Conservation (phyloP, 2,888 invertebrate species). For the Maniola hyperantus region DNA sequence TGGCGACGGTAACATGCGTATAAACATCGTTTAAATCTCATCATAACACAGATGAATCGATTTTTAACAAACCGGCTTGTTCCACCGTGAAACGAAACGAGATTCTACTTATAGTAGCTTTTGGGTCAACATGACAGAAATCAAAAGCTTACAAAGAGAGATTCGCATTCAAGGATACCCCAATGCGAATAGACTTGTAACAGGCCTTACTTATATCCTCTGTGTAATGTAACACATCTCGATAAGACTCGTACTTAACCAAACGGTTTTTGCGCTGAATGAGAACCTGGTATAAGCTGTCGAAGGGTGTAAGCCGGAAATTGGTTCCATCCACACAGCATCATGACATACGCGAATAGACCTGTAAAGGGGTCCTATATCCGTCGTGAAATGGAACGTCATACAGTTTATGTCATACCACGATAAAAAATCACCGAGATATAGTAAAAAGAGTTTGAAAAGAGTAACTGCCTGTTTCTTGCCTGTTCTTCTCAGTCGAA, state of each 20-base stretch:
- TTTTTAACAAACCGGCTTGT: too few species aligned
- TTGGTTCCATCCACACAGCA: slow-evolving; percentile 10
- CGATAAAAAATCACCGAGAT: slow-evolving; percentile 5
- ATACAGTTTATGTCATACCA: not conserved
- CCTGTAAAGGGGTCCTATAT: slow-evolving; percentile 14
- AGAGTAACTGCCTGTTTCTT: not conserved
- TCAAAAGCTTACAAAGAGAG: not conserved
- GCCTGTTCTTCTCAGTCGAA: too few species aligned
- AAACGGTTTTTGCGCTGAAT: slow-evolving; percentile 6
- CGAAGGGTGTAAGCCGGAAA: slow-evolving; percentile 11
- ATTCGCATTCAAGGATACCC: not conserved
- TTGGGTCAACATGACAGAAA: not conserved
- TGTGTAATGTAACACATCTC: not conserved
- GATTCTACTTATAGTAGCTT: not conserved
- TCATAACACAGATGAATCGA: too few species aligned
- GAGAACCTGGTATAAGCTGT: slow-evolving; percentile 12
- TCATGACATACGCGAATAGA: slow-evolving; percentile 14
- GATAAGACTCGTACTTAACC: not conserved
- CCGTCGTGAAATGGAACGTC: slow-evolving; percentile 14
- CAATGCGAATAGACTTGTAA: slow-evolving; percentile 1
- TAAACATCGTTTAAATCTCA: too few species aligned
- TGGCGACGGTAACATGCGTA: too few species aligned
- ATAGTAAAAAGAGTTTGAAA: not conserved
- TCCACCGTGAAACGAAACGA: not conserved
- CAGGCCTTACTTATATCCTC: not conserved